Base-by-base conservation (phyloP, 1,140 invertebrate species). In the Plectrocnemia conspersa region DNA sequence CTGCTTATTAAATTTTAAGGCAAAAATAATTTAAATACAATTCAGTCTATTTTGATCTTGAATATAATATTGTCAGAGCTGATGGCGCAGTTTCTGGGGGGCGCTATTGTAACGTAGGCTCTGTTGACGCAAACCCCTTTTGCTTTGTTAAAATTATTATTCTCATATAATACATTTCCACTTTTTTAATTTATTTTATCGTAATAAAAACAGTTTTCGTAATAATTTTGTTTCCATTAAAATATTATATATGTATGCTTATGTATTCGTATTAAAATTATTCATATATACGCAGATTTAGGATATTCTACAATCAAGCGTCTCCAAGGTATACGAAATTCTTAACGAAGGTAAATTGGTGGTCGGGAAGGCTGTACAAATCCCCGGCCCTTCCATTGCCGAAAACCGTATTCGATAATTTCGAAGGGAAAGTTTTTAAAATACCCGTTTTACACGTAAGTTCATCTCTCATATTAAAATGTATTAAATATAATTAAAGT, bases 361-460 rank as follows among this genome's bases (percentile, higher is more conserved):
- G 83, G 78, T 75, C 77, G 22, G 72, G 75, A 3, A 75, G 78
- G 0, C 63, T 85, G 1, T 82, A 82, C 61, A 74, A 75, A 50
- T 76, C 77, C 3, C 83, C 83, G 0, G 70, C 83, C 1, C 65
- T 86, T 11, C 82, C 83, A 1, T 65, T 73, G 5, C 70, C 77
- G 10, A 71, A 75, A 16, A 71, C 71, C 15, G 77, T 83, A 13
- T 85, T 81, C 64, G 65, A 72, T 18, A 74, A 85, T 67, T 84
- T 86, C 58, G 66, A 79, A 18, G 75, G 76, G n/a, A 73, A 79
- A 48, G 62, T 78, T 9, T 82, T 86, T 41, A 65, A 74, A 32
- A 77, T 86, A 3, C 84, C 83, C 0, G 82, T 85, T 22, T 72
- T 85, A 54, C 81, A 86, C 65, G 83, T 84, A 67, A 73, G 74